A percentile compares a stretch with the other conserved stretches of the same genome.
Evolutionary conservation across 92 coral and sea anemone genomes (phyloP).

Genomic region (Paramuricea clavata): DNA sequence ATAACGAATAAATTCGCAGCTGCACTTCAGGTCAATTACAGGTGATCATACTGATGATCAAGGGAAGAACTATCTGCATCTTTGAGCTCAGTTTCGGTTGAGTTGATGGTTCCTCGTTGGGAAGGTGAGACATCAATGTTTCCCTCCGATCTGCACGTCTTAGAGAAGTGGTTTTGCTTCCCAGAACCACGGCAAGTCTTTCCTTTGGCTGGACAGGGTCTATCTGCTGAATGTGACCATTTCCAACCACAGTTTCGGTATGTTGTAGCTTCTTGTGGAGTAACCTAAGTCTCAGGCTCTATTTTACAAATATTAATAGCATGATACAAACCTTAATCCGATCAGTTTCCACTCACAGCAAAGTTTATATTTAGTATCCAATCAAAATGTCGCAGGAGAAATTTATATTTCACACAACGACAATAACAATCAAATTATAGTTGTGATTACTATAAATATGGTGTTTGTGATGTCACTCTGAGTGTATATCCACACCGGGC

Average conservation of each 20-base stretch:
- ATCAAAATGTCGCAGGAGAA: too few relatives aligned
- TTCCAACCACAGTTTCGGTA: slow-evolving; percentile 51
- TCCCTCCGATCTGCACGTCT: slow-evolving; percentile 23
- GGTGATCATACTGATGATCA: background rate
- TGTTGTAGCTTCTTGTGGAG: slow-evolving; percentile 1
- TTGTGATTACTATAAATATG: too few relatives aligned
- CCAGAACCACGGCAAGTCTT: slow-evolving; percentile 36
- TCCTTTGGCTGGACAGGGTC: slow-evolving; percentile 47
- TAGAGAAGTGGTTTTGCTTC: slow-evolving; percentile 31
- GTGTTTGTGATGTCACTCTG: too few relatives aligned
- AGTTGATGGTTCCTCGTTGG: background rate
- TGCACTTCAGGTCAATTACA: slow-evolving; percentile 17
- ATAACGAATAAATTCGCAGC: slow-evolving; percentile 9
- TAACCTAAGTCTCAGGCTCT: too few relatives aligned
- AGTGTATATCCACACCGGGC: too few relatives aligned
- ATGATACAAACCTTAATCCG: too few relatives aligned
- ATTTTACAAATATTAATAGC: too few relatives aligned
- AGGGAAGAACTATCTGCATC: slow-evolving; percentile 25
- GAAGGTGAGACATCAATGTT: background rate
- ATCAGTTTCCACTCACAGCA: too few relatives aligned
- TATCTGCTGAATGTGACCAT: slow-evolving; percentile 29
- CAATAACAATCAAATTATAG: too few relatives aligned
- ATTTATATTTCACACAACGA: too few relatives aligned
- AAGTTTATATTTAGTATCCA: too few relatives aligned
- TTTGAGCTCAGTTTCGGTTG: background rate